phyloP scores from a whole-genome alignment of 2,888 invertebrate species.

The Pristionchus entomophagus region DNA sequence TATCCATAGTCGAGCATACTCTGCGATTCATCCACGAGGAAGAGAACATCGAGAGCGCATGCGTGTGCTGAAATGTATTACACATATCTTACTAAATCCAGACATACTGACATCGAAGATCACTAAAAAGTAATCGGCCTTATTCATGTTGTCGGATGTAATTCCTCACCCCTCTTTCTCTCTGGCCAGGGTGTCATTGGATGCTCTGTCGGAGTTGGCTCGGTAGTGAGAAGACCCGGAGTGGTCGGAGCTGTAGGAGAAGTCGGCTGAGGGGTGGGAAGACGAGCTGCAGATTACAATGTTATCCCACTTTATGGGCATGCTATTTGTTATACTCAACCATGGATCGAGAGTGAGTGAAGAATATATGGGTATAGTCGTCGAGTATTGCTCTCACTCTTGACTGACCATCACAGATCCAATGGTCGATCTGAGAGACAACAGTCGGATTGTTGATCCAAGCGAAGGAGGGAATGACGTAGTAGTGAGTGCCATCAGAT shows the following conservation, averaged over 20 bases:
- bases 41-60: slow-evolving; percentile 40
- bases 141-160: too few relatives aligned
- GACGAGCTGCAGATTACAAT: slow-evolving; percentile 2
- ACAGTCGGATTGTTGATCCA: slow-evolving; percentile 45
- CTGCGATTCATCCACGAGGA: slow-evolving; percentile 45
- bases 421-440: slow-evolving; percentile 11
- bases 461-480: slow-evolving; percentile 12
- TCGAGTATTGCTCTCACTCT: too few relatives aligned
- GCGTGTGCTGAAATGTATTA: not conserved
- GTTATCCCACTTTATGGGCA: too few relatives aligned
- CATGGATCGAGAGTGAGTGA: too few relatives aligned
- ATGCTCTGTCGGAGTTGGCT: not conserved
- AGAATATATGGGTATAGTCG: too few relatives aligned
- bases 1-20: slow-evolving; percentile 46
- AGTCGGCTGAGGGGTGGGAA: not conserved
- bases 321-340: too few relatives aligned
- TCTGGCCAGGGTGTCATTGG: not conserved
- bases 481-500: slow-evolving; percentile 44
- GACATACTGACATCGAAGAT: too few relatives aligned
- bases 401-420: slow-evolving; percentile 48
- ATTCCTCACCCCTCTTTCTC: not conserved
- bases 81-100: not conserved
- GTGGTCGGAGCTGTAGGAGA: slow-evolving; percentile 13
- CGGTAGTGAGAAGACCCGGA: slow-evolving; percentile 3
- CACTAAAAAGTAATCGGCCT: too few relatives aligned